Conservation (phyloP, 2,113 vertebrate genomes). For the Platysternon megacephalum region DNA sequence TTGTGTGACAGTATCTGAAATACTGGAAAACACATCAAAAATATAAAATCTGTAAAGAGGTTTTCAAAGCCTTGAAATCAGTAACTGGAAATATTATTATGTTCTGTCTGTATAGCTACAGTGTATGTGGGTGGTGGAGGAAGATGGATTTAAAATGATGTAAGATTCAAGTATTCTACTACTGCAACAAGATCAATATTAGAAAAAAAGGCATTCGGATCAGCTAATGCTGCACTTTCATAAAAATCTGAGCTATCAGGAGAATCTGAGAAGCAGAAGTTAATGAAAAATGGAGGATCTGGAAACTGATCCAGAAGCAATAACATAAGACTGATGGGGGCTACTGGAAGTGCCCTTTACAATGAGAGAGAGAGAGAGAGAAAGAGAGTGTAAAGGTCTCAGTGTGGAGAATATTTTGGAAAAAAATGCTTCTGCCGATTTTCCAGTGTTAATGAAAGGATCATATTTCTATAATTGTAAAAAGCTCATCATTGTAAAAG, state of each 20-base stretch:
- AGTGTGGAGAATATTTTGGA: neutral
- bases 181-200: slow-evolving; percentile 19
- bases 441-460: neutral
- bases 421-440: neutral
- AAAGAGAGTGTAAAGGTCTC: neutral
- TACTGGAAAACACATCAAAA: neutral
- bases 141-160: neutral
- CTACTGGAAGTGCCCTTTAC: neutral
- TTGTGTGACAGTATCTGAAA: slow-evolving; percentile 16
- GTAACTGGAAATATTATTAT: neutral
- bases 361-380: neutral
- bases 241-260: slow-evolving; percentile 38
- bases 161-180: slow-evolving; percentile 5
- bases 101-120: neutral
- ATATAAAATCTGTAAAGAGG: neutral
- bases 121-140: neutral
- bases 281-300: slow-evolving; percentile 43
- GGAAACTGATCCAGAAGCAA: neutral
- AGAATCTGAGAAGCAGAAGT: slow-evolving; percentile 38
- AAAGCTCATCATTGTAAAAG: neutral
- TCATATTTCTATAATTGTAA: neutral
- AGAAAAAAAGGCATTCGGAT: neutral
- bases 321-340: neutral
- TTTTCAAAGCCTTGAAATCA: slow-evolving; percentile 12
- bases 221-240: slow-evolving; percentile 45